phyloP scores from a whole-genome alignment of 2,113 vertebrate genomes.

The Alouatta palliata region DNA sequence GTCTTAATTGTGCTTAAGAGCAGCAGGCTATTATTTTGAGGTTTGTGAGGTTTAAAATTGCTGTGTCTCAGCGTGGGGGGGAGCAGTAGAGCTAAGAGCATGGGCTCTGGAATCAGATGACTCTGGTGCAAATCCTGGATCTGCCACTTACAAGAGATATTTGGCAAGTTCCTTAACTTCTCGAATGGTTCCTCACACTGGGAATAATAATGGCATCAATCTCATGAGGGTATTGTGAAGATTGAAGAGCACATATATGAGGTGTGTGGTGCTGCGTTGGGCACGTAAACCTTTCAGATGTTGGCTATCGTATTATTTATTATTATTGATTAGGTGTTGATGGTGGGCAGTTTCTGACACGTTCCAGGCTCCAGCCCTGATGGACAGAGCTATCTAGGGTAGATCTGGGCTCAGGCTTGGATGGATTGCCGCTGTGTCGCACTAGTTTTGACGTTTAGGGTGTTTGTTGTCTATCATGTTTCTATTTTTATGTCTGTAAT shows the following conservation, averaged over 20 bases:
- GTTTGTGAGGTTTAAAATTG: slow-evolving; percentile 67
- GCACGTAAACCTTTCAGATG: not conserved
- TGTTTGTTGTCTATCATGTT: not conserved
- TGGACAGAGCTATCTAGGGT: too few species aligned
- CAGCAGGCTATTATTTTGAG: slow-evolving; percentile 75
- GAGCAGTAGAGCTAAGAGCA: not conserved
- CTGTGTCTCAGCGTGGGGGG: not conserved
- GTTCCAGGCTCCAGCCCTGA: not conserved
- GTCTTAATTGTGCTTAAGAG: slow-evolving; percentile 73
- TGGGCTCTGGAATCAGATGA: not conserved
- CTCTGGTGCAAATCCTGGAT: not conserved
- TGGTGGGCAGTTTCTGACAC: not conserved
- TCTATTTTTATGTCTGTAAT: not conserved
- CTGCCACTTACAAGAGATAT: not conserved
- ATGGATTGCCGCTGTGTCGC: not conserved
- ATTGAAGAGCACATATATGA: too few species aligned
- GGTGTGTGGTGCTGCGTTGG: not conserved
- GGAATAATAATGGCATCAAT: not conserved
- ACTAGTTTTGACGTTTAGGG: not conserved
- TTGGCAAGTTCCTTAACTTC: not conserved
- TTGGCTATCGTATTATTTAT: not conserved
- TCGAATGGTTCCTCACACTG: not conserved
- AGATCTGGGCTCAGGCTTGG: not conserved
- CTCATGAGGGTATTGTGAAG: not conserved
- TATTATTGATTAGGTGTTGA: not conserved